Conservation (phyloP, 2,888 invertebrate species). For the Papilio gigon region DNA sequence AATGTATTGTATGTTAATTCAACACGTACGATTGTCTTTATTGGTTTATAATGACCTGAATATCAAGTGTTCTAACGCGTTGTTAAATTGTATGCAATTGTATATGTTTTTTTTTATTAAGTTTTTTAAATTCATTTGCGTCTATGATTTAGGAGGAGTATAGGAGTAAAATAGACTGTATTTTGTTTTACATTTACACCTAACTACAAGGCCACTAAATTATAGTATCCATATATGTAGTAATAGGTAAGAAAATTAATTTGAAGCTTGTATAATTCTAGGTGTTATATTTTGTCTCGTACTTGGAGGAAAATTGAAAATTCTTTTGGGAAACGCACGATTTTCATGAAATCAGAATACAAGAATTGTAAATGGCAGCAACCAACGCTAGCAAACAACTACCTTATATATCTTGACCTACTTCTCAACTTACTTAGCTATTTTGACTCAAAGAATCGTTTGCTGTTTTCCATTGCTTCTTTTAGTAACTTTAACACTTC, state of each 20-base stretch:
- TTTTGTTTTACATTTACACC: too few species aligned
- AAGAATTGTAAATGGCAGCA: constrained; percentile 13
- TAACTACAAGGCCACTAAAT: too few species aligned
- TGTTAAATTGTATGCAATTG: constrained; percentile 10
- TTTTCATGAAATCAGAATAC: neutral
- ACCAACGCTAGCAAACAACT: neutral
- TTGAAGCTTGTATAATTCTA: too few species aligned
- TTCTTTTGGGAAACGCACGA: neutral
- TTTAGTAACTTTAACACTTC: too few species aligned
- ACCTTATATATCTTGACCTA: constrained; percentile 29
- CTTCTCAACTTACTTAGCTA: constrained; percentile 22
- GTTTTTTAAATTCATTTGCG: too few species aligned
- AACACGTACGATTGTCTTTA: constrained; percentile 35
- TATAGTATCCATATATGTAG: too few species aligned
- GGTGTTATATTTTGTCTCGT: too few species aligned
- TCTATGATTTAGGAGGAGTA: too few species aligned
- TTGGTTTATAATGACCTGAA: constrained; percentile 41
- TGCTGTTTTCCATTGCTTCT: neutral
- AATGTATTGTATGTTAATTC: constrained; percentile 40
- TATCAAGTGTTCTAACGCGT: constrained; percentile 30
- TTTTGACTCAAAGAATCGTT: constrained; percentile 2
- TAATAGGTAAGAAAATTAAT: too few species aligned
- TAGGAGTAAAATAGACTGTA: too few species aligned
- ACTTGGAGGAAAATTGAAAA: too few species aligned
- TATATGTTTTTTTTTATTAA: neutral